These are phyloP conservation scores for Drosophila lacertosa DNA, from an alignment of 1,140 invertebrate species.

Conservation along the genomic window DNA sequence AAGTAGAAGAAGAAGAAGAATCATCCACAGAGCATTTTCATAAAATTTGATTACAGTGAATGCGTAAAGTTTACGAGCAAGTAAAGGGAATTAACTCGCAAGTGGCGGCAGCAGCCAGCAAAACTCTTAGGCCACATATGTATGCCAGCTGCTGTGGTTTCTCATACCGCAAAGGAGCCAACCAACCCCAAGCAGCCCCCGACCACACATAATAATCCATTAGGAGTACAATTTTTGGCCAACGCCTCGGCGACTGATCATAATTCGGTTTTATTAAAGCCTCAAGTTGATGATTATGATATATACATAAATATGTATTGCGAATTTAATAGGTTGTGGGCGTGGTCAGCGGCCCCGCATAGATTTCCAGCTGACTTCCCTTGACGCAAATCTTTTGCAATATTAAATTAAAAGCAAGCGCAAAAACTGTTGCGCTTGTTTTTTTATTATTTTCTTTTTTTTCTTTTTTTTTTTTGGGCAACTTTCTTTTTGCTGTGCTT, in stretches of 20 bases:
- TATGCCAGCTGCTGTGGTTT: constrained; percentile 43
- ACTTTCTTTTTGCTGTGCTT: constrained; percentile 4
- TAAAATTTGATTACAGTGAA: constrained; percentile 77
- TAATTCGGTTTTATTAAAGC: constrained; percentile 42
- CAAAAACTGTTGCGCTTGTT: constrained; percentile 7
- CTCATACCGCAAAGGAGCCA: neutral
- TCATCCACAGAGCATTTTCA: constrained; percentile 58
- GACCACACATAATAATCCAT: constrained; percentile 43
- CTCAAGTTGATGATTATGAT: constrained; percentile 52
- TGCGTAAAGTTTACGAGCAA: constrained; percentile 76
- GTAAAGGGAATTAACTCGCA: constrained; percentile 70
- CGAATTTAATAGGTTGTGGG: neutral
- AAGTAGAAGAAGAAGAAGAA: too few species aligned
- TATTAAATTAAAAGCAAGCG: constrained; percentile 16
- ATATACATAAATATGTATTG: neutral
- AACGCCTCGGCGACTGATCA: constrained; percentile 28
- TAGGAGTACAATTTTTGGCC: constrained; percentile 49
- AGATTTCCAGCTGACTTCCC: constrained; percentile 3
- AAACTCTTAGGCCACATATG: constrained; percentile 33
- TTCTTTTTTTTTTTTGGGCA: neutral
- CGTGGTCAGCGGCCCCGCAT: neutral
- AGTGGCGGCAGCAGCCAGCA: constrained; percentile 48
- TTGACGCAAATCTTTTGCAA: constrained; percentile 12
- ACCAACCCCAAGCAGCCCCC: neutral
- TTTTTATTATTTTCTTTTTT: neutral